Evolutionary conservation across 2,113 vertebrate species (phyloP), one percentile per base, ranked within the genome.

Genomic region (Phrynosoma platyrhinos): DNA sequence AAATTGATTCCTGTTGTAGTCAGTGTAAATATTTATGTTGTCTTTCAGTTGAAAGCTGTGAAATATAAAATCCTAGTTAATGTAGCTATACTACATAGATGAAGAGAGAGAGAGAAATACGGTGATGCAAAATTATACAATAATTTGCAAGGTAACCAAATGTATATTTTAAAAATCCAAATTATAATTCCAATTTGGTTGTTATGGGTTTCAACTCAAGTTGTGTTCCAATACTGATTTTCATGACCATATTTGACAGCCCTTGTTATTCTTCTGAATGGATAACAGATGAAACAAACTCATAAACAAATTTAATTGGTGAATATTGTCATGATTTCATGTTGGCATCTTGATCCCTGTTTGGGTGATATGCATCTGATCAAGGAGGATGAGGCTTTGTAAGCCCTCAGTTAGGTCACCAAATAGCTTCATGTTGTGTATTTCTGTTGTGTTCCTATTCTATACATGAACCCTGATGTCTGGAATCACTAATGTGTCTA

Each of bases 101-200:
- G 9, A 32, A 8, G 9, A 27, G 68, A 13, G 74, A 36, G n/a
- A n/a, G n/a, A 84, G 12, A 52, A 42, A 42, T 13, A 85, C 4
- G 74, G 9, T 42, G 36, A 47, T n/a, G 32, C 4, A 23, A 75
- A 85, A 75, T 32, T n/a, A 4, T 42, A 62, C 32, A 76, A 40
- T 84, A 13, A 85, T 76, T 76, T 84, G 20, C 52, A 58, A 5
- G 71, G 5, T 74, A 23, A 66, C 84, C 55, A 85, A 77, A 78
- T 25, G 64, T 47, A 62, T n/a, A n/a, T n/a, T n/a, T n/a, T 42
- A 58, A 74, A 83, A 72, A 64, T 47, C 30, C 32, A 71, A 83
- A 1, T 32, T 32, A 18, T 74, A 68, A 66, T 36, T 12, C 16
- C 36, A 18, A 8, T 77, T 16, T 86, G 42, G 8, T 64, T 77